Conservation (phyloP, 1,140 invertebrate genomes). For the Sminthurinus signatus region DNA sequence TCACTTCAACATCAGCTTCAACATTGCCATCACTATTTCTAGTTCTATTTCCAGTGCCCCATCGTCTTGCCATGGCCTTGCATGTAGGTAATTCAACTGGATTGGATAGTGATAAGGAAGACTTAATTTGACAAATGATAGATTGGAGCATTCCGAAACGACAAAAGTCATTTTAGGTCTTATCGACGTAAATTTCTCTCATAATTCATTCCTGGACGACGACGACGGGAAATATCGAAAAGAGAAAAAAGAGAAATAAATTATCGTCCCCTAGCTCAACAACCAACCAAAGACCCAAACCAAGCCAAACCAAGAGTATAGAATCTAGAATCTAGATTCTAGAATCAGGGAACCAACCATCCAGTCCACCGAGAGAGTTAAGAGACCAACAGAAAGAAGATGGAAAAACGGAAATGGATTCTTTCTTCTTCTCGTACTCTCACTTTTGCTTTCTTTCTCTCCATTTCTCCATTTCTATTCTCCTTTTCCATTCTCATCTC, state of each 20-base stretch:
- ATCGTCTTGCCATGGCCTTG: too few relatives aligned
- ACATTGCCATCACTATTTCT: too few relatives aligned
- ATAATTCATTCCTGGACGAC: conserved; percentile 32
- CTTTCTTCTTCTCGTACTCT: neutral
- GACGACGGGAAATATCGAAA: conserved; percentile 15
- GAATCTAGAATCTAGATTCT: too few relatives aligned
- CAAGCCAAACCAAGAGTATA: neutral
- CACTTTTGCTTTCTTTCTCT: neutral
- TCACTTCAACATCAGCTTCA: too few relatives aligned
- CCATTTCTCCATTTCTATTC: conserved; percentile 10
- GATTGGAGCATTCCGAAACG: conserved; percentile 34
- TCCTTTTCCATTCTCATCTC: neutral
- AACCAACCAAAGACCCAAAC: neutral
- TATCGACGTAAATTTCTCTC: conserved; percentile 37
- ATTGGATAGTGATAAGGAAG: conserved; percentile 37
- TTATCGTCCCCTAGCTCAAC: conserved; percentile 8
- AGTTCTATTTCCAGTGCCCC: too few relatives aligned
- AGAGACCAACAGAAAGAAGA: neutral
- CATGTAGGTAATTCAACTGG: conserved; percentile 28
- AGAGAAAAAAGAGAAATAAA: conserved; percentile 34
- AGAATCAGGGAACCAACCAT: too few relatives aligned
- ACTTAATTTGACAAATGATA: conserved; percentile 40
- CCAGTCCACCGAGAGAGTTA: neutral
- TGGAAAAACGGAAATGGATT: conserved; percentile 12
- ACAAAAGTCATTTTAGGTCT: conserved; percentile 33